Percentiles rank a stretch among this genome's conserved stretches.
phyloP scores from a whole-genome alignment of 1,140 invertebrate species.

The Papilio machaon region DNA sequence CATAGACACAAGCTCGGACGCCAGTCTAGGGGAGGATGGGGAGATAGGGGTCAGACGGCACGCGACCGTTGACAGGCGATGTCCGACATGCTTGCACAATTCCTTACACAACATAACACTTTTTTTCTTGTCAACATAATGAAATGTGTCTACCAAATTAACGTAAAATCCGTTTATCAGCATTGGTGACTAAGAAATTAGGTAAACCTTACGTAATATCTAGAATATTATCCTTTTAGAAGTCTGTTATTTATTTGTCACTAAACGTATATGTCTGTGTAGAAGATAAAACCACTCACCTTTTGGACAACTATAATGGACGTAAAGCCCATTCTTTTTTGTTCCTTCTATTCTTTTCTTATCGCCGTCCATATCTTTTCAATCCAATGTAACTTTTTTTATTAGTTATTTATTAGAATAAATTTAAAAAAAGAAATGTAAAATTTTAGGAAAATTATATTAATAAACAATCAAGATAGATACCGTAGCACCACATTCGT shows the following conservation, averaged over 20 bases:
- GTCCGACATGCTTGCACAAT: slow-evolving; percentile 30
- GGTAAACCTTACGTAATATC: too few species aligned
- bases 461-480: neutral
- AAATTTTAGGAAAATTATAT: neutral
- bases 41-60: neutral
- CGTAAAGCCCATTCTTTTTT: slow-evolving; percentile 81
- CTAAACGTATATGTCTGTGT: neutral
- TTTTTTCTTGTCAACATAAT: neutral
- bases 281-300: slow-evolving; percentile 66
- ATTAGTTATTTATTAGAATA: neutral
- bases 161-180: neutral
- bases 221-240: too few species aligned
- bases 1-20: neutral
- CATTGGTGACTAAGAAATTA: too few species aligned
- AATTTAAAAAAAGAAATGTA: neutral
- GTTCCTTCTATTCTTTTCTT: slow-evolving; percentile 59
- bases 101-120: neutral
- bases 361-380: slow-evolving; percentile 54
- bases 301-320: slow-evolving; percentile 83
- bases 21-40: slow-evolving; percentile 5
- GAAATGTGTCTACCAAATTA: neutral
- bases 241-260: too few species aligned
- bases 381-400: neutral
- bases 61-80: slow-evolving; percentile 30
- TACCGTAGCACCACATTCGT: neutral